These are phyloP conservation scores for Natator depressus DNA, from an alignment of 2,113 vertebrate genomes.

Conservation along the genomic window DNA sequence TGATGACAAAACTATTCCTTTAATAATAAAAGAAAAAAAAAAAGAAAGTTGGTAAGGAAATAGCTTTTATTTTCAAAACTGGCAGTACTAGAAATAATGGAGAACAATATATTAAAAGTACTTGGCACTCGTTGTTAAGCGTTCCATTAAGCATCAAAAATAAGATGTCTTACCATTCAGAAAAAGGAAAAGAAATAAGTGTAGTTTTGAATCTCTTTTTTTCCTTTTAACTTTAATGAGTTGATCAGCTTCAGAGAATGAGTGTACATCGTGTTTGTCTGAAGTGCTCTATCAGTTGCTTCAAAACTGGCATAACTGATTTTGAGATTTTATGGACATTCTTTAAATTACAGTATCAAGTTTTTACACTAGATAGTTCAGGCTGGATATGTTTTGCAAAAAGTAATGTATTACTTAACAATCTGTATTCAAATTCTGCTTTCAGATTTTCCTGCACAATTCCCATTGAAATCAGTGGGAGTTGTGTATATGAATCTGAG, in stretches of 20 bases:
- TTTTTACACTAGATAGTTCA: neutral
- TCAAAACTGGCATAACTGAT: neutral
- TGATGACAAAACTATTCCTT: neutral
- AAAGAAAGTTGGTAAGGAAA: neutral
- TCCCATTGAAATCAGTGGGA: accelerated
- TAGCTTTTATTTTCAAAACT: neutral
- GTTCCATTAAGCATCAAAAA: neutral
- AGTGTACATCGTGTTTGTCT: neutral
- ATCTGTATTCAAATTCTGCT: neutral
- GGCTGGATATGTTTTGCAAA: neutral
- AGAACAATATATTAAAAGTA: neutral
- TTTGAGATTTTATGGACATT: neutral
- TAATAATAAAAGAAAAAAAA: neutral
- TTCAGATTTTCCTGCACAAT: neutral
- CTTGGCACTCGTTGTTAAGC: neutral
- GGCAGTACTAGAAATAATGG: neutral
- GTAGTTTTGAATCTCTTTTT: neutral
- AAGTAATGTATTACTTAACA: neutral
- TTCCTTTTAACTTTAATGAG: neutral
- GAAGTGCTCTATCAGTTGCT: neutral
- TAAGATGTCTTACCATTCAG: neutral
- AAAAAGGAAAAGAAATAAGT: neutral
- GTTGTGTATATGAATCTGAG: neutral
- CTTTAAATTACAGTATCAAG: neutral
- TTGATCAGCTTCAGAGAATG: neutral